Percentiles rank a stretch among this genome's conserved stretches.
Evolutionary conservation across 1,140 invertebrate genomes (phyloP).

Genomic region (Hyles euphorbiae): DNA sequence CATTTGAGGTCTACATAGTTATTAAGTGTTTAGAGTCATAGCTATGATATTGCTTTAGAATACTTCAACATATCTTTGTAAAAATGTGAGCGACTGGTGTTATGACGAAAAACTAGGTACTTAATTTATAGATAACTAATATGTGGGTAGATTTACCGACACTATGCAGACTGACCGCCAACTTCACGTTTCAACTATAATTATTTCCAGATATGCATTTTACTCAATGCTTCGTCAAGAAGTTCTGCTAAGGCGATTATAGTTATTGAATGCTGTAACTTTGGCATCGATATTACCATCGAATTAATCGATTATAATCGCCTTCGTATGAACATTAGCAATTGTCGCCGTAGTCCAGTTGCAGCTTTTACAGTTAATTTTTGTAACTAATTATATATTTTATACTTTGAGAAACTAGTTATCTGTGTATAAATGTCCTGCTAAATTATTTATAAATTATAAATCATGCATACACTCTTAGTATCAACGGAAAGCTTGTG

Average conservation of each 20-base stretch:
- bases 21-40: constrained; percentile 70
- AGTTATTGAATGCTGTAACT: not conserved
- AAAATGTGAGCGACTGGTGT: constrained; percentile 52
- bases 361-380: constrained; percentile 16
- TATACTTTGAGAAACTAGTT: constrained; percentile 41
- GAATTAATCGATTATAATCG: too few relatives aligned
- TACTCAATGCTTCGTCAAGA: constrained; percentile 37
- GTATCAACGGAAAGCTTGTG: constrained; percentile 61
- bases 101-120: constrained; percentile 20
- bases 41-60: constrained; percentile 72
- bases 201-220: constrained; percentile 68
- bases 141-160: constrained; percentile 21
- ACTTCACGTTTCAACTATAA: constrained; percentile 28
- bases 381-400: constrained; percentile 32
- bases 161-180: constrained; percentile 41
- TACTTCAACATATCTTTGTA: constrained; percentile 73
- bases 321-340: not conserved
- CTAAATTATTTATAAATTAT: constrained; percentile 67
- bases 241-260: not conserved
- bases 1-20: constrained; percentile 74
- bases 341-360: constrained; percentile 35
- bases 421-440: constrained; percentile 65
- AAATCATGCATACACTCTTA: constrained; percentile 73
- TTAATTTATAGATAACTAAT: constrained; percentile 11
- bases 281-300: too few relatives aligned